Evolutionary conservation across 2,797 vertebrate genomes (phyloP).

Genomic region (Macropodus opercularis): DNA sequence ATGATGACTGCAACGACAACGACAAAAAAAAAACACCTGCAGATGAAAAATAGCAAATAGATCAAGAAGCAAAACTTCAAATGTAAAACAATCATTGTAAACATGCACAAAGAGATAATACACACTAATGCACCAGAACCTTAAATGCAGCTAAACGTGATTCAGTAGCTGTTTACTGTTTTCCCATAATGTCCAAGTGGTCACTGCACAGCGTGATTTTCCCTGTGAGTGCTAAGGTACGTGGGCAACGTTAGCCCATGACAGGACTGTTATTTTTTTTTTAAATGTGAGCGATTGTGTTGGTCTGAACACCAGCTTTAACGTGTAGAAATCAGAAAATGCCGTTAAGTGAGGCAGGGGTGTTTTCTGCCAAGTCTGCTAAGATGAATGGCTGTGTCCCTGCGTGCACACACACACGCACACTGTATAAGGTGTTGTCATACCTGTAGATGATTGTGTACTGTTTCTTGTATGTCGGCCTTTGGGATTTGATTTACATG

Average conservation of each 20-base stretch:
- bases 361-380: slow-evolving; percentile 57
- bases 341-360: slow-evolving; percentile 65
- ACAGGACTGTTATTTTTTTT: slow-evolving; percentile 7
- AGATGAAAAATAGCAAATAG: too few relatives aligned
- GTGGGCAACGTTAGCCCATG: not conserved
- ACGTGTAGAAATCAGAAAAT: slow-evolving; percentile 64
- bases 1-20: not conserved
- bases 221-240: accelerated
- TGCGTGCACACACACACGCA: slow-evolving; percentile 12
- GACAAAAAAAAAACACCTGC: not conserved
- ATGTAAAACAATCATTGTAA: not conserved
- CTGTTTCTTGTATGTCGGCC: not conserved
- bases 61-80: too few relatives aligned
- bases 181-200: not conserved
- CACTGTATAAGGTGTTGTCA: slow-evolving; percentile 19
- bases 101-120: not conserved
- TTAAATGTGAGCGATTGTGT: slow-evolving; percentile 6
- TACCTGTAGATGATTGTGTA: slow-evolving; percentile 38
- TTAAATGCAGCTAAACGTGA: not conserved
- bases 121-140: not conserved
- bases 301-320: slow-evolving; percentile 18
- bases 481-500: not conserved
- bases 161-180: not conserved
- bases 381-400: slow-evolving; percentile 68
- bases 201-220: not conserved